Evolutionary conservation across 2,888 invertebrate genomes (phyloP).

Genomic region (Hydropsyche betteni): DNA sequence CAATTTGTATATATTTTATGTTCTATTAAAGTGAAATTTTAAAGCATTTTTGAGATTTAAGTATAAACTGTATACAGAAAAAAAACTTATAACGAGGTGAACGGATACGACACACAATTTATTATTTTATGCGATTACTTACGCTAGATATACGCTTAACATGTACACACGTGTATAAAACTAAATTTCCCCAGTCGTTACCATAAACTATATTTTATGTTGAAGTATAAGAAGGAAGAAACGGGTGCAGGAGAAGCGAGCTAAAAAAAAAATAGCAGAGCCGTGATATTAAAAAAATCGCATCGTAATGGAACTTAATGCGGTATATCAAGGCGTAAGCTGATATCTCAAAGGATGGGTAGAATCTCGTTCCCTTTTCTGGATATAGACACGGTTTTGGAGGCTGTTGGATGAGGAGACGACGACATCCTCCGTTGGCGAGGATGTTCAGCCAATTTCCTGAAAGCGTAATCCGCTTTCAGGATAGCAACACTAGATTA

Average conservation of each 20-base stretch:
- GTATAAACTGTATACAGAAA: too few relatives aligned
- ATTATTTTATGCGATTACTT: conserved; percentile 25
- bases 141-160: conserved; percentile 20
- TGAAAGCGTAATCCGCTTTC: conserved; percentile 42
- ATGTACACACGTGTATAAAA: conserved; percentile 29
- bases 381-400: neutral
- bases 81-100: too few relatives aligned
- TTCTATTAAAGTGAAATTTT: too few relatives aligned
- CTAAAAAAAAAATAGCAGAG: neutral
- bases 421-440: conserved; percentile 29
- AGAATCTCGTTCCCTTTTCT: neutral
- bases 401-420: conserved; percentile 1
- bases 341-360: conserved; percentile 33
- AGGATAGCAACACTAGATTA: conserved; percentile 43
- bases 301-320: conserved; percentile 42
- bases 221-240: conserved; percentile 12
- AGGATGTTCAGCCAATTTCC: conserved; percentile 45
- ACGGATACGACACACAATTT: neutral
- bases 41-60: too few relatives aligned
- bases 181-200: conserved; percentile 29
- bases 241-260: conserved; percentile 7
- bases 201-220: conserved; percentile 31
- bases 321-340: conserved; percentile 33
- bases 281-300: conserved; percentile 35
- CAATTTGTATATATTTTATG: too few relatives aligned